These are phyloP conservation scores for Scyliorhinus canicula DNA, from an alignment of 2,797 vertebrate species.

Conservation along the genomic window DNA sequence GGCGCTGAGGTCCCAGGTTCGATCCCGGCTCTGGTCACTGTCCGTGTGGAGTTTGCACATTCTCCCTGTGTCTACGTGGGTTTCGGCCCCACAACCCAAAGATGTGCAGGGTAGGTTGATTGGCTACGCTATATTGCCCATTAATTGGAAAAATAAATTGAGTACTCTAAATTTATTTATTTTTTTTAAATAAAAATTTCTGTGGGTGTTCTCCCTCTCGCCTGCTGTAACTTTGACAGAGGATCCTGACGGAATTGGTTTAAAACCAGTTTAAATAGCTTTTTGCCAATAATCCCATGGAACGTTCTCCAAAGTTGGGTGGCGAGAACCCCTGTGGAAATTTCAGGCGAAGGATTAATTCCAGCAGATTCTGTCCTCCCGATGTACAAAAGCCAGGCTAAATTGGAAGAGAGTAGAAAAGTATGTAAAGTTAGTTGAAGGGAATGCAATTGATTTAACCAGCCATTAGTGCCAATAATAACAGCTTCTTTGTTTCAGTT, in stretches of 20 bases:
- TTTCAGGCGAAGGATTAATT: background rate
- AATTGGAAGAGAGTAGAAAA: background rate
- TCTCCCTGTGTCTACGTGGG: no score
- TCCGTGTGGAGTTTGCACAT: no score
- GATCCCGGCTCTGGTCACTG: no score
- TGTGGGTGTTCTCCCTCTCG: no score
- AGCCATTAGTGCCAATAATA: background rate
- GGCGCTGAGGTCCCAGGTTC: no score
- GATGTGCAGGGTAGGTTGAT: no score
- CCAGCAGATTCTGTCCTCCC: background rate
- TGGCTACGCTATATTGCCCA: no score
- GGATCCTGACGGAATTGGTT: background rate
- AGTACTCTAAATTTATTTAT: no score
- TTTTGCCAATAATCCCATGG: background rate
- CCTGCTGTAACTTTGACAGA: background rate
- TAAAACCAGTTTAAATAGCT: background rate
- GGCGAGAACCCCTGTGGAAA: background rate
- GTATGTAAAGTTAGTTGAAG: background rate
- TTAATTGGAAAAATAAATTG: no score
- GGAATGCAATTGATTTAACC: background rate
- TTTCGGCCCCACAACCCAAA: no score
- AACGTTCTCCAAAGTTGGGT: background rate
- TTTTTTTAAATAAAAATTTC: no score
- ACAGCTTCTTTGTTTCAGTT: conserved; percentile 21
- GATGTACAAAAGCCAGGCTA: background rate